Evolutionary conservation across 1,140 invertebrate genomes (phyloP).

Genomic region (Palaemon carinicauda): DNA sequence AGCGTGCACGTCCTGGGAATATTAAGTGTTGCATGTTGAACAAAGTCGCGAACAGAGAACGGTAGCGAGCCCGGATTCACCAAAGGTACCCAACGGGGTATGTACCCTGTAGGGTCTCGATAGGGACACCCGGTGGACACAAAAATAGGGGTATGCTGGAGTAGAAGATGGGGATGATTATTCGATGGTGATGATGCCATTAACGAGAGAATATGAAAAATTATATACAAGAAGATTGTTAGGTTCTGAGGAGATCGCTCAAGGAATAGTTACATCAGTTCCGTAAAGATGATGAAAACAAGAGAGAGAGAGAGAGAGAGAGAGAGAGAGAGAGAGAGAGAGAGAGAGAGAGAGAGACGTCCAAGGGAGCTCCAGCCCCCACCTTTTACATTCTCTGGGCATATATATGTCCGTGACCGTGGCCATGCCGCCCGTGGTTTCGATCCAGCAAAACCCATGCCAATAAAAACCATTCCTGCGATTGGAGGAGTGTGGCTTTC

Average conservation of each 20-base stretch:
- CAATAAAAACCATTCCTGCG: no score
- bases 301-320: background rate
- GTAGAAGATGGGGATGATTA: background rate
- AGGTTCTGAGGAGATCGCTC: no score
- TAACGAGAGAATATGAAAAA: no score
- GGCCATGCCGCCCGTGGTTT: no score
- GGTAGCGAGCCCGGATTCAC: slow-evolving; percentile 11
- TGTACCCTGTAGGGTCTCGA: background rate
- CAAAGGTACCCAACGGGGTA: background rate
- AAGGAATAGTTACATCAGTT: no score
- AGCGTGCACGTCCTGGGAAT: slow-evolving; percentile 19
- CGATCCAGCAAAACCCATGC: no score
- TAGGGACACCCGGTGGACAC: background rate
- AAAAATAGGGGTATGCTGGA: background rate
- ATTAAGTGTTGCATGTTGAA: slow-evolving; percentile 44
- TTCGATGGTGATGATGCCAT: background rate
- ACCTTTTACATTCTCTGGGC: no score
- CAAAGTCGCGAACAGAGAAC: slow-evolving; percentile 37
- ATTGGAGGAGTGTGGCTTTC: no score
- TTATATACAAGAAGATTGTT: no score
- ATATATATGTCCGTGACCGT: no score
- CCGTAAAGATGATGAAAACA: background rate
- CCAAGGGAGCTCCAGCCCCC: no score
- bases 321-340: background rate
- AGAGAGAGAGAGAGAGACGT: background rate